Percentiles rank a stretch among this genome's conserved stretches.
Conservation (phyloP, 2,888 invertebrate species). For the Stratiomys singularior region DNA sequence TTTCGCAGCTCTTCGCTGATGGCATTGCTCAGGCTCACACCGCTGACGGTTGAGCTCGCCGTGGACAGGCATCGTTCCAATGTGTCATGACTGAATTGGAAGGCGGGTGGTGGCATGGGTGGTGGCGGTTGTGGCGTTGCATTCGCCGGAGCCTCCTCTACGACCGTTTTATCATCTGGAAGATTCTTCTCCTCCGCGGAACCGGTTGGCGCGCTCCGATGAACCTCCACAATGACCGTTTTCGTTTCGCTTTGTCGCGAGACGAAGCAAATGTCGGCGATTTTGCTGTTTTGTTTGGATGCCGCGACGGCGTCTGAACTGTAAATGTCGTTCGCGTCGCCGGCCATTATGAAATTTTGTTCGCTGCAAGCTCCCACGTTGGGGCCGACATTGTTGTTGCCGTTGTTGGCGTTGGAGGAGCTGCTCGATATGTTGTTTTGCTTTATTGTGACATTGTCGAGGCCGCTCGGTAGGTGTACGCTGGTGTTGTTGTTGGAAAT, state of each 20-base stretch:
- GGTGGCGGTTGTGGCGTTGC: conserved; percentile 45
- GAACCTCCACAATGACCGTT: conserved; percentile 82
- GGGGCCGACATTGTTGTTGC: neutral
- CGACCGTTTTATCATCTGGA: neutral
- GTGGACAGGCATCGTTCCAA: conserved; percentile 53
- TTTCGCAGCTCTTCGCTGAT: conserved; percentile 76
- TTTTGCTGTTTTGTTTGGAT: conserved; percentile 55
- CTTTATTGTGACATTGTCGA: conserved; percentile 46
- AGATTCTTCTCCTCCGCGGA: neutral
- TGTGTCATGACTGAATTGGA: conserved; percentile 22
- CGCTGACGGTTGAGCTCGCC: conserved; percentile 53
- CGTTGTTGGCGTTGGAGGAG: neutral
- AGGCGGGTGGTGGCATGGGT: conserved; percentile 46
- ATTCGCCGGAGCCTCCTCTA: neutral
- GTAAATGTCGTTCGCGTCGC: conserved; percentile 4
- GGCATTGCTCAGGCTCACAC: conserved; percentile 73
- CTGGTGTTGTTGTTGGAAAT: conserved; percentile 55
- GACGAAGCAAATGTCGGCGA: conserved; percentile 65
- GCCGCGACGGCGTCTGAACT: neutral
- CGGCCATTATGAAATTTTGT: neutral
- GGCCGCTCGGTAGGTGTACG: conserved; percentile 43
- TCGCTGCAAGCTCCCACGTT: conserved; percentile 5
- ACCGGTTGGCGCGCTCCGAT: conserved; percentile 66
- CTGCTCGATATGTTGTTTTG: conserved; percentile 38
- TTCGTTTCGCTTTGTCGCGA: conserved; percentile 69